These are phyloP conservation scores for Porphyrio hochstetteri DNA, from an alignment of 2,113 vertebrate genomes.

Conservation along the genomic window DNA sequence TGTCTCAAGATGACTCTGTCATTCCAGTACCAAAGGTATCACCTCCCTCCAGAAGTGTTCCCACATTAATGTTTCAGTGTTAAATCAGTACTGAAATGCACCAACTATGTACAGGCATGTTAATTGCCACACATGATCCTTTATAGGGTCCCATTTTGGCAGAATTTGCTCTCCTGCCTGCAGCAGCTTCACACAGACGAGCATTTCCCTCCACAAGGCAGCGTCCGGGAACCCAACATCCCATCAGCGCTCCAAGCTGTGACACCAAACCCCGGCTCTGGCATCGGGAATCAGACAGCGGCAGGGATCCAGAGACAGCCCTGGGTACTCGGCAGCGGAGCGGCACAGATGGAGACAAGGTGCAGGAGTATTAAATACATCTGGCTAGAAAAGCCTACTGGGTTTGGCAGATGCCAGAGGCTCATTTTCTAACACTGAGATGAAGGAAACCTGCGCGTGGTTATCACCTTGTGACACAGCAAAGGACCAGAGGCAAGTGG, in stretches of 20 bases:
- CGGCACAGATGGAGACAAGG: fast-evolving
- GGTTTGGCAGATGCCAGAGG: not conserved
- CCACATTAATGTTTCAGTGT: fast-evolving
- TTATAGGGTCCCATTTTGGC: not conserved
- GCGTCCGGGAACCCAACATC: not conserved
- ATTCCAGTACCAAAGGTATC: not conserved
- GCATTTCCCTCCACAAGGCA: not conserved
- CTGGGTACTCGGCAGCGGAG: not conserved
- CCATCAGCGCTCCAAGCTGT: fast-evolving
- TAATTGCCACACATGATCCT: not conserved
- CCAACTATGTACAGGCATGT: not conserved
- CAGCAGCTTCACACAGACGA: not conserved
- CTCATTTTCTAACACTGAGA: fast-evolving
- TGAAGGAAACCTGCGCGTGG: fast-evolving
- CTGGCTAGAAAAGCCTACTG: fast-evolving
- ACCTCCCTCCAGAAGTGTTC: not conserved
- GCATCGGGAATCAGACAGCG: fast-evolving
- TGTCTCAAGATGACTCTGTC: not conserved
- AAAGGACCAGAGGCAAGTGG: fast-evolving
- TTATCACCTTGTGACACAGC: not conserved
- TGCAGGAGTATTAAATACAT: fast-evolving
- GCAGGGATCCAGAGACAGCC: fast-evolving
- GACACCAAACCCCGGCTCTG: fast-evolving
- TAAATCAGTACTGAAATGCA: fast-evolving
- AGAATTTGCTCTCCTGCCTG: not conserved